Evolutionary conservation across 2,113 vertebrate genomes (phyloP).

Genomic region (Zosterops pallidus): DNA sequence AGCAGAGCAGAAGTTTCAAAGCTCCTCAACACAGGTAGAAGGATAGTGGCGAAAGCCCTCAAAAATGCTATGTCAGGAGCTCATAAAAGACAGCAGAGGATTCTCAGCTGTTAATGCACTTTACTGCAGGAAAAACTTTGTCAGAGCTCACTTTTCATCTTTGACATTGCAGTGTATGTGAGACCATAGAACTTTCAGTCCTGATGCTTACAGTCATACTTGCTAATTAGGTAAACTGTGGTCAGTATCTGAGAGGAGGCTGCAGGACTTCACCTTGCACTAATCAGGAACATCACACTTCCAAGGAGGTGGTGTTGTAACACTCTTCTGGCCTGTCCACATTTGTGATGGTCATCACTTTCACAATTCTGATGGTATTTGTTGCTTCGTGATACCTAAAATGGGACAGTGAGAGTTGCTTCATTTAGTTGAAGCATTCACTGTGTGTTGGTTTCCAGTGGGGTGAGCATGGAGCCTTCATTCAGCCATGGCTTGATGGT

Average conservation of each 20-base stretch:
- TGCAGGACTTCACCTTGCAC: neutral
- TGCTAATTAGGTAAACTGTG: neutral
- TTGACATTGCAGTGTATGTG: neutral
- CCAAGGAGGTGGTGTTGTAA: neutral
- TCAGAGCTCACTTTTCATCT: neutral
- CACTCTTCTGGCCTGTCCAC: neutral
- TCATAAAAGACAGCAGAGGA: neutral
- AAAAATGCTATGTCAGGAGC: neutral
- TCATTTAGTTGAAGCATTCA: neutral
- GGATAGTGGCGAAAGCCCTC: neutral
- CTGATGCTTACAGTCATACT: neutral
- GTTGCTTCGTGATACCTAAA: neutral
- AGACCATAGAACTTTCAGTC: neutral
- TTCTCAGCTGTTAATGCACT: neutral
- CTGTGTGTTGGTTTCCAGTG: fast-evolving
- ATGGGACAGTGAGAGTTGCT: neutral
- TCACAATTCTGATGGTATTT: neutral
- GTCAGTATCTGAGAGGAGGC: neutral
- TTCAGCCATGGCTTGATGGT: neutral
- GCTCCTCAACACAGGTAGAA: neutral
- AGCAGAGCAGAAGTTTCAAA: neutral
- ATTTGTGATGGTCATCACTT: neutral
- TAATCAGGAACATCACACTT: neutral
- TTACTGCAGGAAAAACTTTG: neutral
- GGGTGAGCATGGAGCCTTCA: fast-evolving